phyloP scores from a whole-genome alignment of 64 coral and sea anemone species.

The Actinia tenebrosa region DNA sequence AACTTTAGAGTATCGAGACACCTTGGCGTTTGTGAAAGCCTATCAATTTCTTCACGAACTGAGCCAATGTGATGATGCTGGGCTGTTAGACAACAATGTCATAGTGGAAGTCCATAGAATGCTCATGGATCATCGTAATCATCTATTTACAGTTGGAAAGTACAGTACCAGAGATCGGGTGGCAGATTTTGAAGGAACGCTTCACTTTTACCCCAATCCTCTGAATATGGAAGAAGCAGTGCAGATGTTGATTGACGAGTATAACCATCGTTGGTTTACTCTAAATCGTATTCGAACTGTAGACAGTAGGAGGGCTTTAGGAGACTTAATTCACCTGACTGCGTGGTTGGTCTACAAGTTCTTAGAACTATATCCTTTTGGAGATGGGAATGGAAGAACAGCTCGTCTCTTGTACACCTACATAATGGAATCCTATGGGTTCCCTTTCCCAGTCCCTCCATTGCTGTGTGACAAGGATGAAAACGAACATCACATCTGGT shows the following conservation, averaged over 20 bases:
- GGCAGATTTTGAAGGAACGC: not conserved
- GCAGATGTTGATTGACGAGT: not conserved
- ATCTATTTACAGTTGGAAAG: not conserved
- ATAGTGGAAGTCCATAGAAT: slow-evolving; percentile 3
- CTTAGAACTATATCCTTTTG: not conserved
- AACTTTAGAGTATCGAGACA: slow-evolving; percentile 6
- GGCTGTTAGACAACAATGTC: slow-evolving; percentile 4
- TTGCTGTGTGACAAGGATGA: not conserved
- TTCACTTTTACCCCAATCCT: too few species aligned
- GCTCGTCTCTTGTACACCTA: slow-evolving; percentile 1
- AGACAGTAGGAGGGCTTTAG: not conserved
- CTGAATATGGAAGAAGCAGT: not conserved
- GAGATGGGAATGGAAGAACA: slow-evolving; percentile 10
- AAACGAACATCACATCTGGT: not conserved
- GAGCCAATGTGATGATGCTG: not conserved
- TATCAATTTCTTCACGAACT: not conserved
- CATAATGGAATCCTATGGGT: slow-evolving; percentile 6
- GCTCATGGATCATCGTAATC: not conserved
- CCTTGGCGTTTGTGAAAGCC: not conserved
- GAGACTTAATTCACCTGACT: not conserved
- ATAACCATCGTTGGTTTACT: not conserved
- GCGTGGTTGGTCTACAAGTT: not conserved
- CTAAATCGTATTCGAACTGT: too few species aligned
- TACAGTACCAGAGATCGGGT: not conserved
- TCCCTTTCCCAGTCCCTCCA: slow-evolving; percentile 4